A percentile compares a stretch with the other conserved stretches of the same genome.
phyloP scores from a whole-genome alignment of 2,113 vertebrate genomes.

The Rhinogobius similis region DNA sequence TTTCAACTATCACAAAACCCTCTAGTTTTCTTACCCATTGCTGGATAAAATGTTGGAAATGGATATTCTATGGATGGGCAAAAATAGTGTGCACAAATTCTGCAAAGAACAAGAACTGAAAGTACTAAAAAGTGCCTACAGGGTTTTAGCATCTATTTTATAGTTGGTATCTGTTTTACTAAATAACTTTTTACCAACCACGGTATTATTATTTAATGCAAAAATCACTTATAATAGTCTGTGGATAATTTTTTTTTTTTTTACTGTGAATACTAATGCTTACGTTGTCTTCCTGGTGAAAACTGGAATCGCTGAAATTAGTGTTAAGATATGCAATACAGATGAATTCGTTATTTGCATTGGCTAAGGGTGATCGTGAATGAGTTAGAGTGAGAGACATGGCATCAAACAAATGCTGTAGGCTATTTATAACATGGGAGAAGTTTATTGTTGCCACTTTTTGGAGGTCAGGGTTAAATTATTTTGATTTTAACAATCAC shows the following conservation, averaged over 20 bases:
- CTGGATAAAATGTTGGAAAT: neutral
- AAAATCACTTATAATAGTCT: constrained; percentile 12
- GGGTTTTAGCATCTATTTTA: neutral
- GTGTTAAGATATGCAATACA: constrained; percentile 44
- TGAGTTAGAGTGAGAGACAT: constrained; percentile 43
- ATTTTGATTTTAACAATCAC: constrained; percentile 24
- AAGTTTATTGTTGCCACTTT: constrained; percentile 61
- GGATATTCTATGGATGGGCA: neutral
- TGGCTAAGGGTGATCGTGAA: constrained; percentile 43
- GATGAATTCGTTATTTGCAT: constrained; percentile 27
- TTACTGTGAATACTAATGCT: constrained; percentile 68
- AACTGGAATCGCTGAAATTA: constrained; percentile 66
- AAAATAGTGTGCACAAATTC: neutral
- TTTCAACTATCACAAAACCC: neutral
- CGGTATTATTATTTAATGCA: constrained; percentile 1
- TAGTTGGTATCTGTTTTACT: neutral
- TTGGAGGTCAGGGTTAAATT: constrained; percentile 50
- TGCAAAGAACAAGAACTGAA: neutral
- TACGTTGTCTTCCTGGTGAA: constrained; percentile 59
- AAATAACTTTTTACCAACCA: neutral
- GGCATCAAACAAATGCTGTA: constrained; percentile 57
- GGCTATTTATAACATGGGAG: constrained; percentile 69
- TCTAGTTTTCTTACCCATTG: neutral
- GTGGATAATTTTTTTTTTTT: constrained; percentile 37
- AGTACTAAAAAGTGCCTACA: neutral